These are phyloP conservation scores for Drosophila trichaetosa DNA, from an alignment of 2,888 invertebrate genomes.

Conservation along the genomic window DNA sequence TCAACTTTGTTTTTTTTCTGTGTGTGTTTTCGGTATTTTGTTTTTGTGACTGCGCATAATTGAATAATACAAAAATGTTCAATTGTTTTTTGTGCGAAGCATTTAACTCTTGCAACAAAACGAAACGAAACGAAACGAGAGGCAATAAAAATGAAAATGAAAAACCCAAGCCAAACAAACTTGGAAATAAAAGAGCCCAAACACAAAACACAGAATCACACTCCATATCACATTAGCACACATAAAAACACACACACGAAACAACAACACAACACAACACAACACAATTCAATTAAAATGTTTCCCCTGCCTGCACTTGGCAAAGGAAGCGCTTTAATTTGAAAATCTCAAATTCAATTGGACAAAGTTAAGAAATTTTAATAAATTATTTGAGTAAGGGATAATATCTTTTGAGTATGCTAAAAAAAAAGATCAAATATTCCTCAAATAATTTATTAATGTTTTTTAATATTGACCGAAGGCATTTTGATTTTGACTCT, in stretches of 20 bases:
- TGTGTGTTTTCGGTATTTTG: constrained; percentile 1
- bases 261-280: constrained; percentile 25
- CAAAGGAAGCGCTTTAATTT: constrained; percentile 24
- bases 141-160: constrained; percentile 49
- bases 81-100: constrained; percentile 54
- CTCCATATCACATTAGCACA: constrained; percentile 19
- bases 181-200: constrained; percentile 27
- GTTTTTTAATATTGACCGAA: too few relatives aligned
- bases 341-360: constrained; percentile 7
- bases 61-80: constrained; percentile 66
- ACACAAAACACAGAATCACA: constrained; percentile 7
- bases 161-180: not conserved
- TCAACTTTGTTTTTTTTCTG: constrained; percentile 13
- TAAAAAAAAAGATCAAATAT: not conserved
- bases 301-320: constrained; percentile 13
- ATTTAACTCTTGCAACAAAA: constrained; percentile 14
- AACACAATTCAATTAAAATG: constrained; percentile 59
- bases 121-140: constrained; percentile 41
- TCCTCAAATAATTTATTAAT: not conserved
- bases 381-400: not conserved
- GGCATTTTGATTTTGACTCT: not conserved
- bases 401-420: not conserved
- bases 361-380: constrained; percentile 11
- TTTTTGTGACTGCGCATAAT: constrained; percentile 57
- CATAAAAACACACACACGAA: constrained; percentile 1